Conservation (phyloP, 2,888 invertebrate species). For the Drosophila falleni region DNA sequence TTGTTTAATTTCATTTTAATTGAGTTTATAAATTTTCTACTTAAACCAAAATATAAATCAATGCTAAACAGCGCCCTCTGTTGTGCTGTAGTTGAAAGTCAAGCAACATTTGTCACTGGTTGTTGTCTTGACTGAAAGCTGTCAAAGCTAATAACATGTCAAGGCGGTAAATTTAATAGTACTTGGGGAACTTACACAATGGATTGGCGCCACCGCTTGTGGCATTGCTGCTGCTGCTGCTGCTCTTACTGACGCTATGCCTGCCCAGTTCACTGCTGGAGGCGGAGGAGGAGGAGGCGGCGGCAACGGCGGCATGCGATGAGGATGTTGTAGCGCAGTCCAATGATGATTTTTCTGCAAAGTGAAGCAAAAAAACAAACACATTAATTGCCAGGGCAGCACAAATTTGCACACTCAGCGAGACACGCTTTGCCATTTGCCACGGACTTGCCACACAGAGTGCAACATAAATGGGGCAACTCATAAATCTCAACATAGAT, state of each 20-base stretch:
- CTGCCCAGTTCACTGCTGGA: constrained; percentile 75
- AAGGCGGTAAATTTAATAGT: neutral
- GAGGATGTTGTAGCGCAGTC: constrained; percentile 80
- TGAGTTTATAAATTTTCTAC: too few species aligned
- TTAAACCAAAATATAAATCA: too few species aligned
- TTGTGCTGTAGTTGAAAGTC: constrained; percentile 3
- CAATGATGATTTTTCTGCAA: constrained; percentile 83
- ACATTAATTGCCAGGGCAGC: constrained; percentile 70
- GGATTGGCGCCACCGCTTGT: constrained; percentile 59
- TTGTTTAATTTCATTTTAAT: too few species aligned
- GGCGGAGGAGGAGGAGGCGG: constrained; percentile 41
- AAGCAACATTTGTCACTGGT: constrained; percentile 37
- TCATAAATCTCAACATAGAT: constrained; percentile 77
- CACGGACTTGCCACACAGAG: constrained; percentile 34
- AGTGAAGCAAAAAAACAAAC: constrained; percentile 55
- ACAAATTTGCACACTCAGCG: constrained; percentile 75
- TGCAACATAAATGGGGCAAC: constrained; percentile 38
- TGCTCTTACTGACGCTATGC: constrained; percentile 78
- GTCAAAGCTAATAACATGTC: constrained; percentile 53
- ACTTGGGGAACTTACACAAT: constrained; percentile 70
- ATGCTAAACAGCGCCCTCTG: constrained; percentile 44
- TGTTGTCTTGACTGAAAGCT: constrained; percentile 74
- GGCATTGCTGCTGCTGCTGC: constrained; percentile 53
- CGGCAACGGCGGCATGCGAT: constrained; percentile 62
- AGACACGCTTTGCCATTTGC: constrained; percentile 70